Conservation (phyloP, 2,888 invertebrate genomes). For the Lacanobia wlatinum region DNA sequence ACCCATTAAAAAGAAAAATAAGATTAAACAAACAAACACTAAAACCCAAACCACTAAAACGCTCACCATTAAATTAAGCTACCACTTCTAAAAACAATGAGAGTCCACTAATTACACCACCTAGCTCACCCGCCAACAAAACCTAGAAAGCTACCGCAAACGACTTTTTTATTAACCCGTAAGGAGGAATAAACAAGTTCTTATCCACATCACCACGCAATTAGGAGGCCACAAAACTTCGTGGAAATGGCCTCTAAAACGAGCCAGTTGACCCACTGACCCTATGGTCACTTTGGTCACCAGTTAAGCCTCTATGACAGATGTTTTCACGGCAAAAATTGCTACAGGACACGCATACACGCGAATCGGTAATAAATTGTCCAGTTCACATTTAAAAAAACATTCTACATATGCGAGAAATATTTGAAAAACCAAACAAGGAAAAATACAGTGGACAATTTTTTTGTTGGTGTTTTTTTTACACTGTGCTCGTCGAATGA, state of each 20-base stretch:
- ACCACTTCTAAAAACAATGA: conserved; percentile 31
- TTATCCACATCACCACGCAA: conserved; percentile 72
- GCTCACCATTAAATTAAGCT: conserved; percentile 8
- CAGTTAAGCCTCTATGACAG: conserved; percentile 80
- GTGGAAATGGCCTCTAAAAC: conserved; percentile 72
- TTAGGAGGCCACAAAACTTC: conserved; percentile 66
- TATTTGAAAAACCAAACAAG: neutral
- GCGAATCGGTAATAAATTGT: conserved; percentile 78
- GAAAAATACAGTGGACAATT: conserved; percentile 23
- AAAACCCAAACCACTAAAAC: neutral
- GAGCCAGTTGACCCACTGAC: conserved; percentile 82
- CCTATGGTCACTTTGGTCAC: conserved; percentile 62
- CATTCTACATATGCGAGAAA: conserved; percentile 33
- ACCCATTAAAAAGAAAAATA: neutral
- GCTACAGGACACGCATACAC: conserved; percentile 77
- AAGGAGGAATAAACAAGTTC: conserved; percentile 68
- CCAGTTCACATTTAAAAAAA: conserved; percentile 67
- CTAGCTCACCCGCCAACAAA: conserved; percentile 36
- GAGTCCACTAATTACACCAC: conserved; percentile 41
- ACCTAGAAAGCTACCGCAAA: conserved; percentile 54
- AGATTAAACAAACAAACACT: neutral
- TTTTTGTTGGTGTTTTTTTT: conserved; percentile 10
- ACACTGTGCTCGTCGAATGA: conserved; percentile 45
- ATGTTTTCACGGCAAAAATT: conserved; percentile 82
- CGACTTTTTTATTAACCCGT: conserved; percentile 63